Base-by-base conservation (phyloP, 1,140 invertebrate species). In the Coenobita brevimanus region DNA sequence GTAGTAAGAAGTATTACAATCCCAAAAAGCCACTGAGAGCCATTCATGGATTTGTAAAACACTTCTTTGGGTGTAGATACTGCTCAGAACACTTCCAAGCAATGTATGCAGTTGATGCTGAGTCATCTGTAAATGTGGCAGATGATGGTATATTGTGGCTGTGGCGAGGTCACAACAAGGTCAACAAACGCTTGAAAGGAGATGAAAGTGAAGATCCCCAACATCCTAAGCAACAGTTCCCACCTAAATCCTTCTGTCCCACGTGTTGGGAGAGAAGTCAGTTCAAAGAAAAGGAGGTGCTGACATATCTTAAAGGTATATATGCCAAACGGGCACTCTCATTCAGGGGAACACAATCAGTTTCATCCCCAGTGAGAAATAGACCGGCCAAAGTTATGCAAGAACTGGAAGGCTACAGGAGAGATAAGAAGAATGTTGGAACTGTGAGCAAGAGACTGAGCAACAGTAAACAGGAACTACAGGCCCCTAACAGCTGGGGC, bases 161-260 rank as follows among this genome's bases (percentile, higher is more conserved):
- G 2, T 99, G 99, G 99, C 94, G 94, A 80, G 96, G 97, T 1
- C 98, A 99, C 92, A 99, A 99, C 93, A 95, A 96, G 92, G 98
- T 98, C 0, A 99, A 99, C 92, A 93, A 95, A 89, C 94, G 98
- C 89, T 92, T 99, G 21, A 94, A 96, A 43, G 96, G 97, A 0
- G 97, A 99, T 92, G 71, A 93, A 0, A 97, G 97, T 15, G 98
- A 99, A 92, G 99, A 99, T 94, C 97, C 98, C 0, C 91, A 94
- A 80, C 95, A 96, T 93, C 97, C 96, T 0, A 99, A 99, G 93
- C 94, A 96, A 54, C 96, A 98, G 91, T 99, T 98, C 93, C 99
- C 99, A 0, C 93, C 95, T 15, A 89, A 91, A 13, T 91, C 93
- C 0, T 93, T 94, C 80, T 99, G 98, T 93, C 93, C 94, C 0